These are phyloP conservation scores for Florisuga fusca DNA, from an alignment of 2,797 vertebrate species.

Conservation along the genomic window DNA sequence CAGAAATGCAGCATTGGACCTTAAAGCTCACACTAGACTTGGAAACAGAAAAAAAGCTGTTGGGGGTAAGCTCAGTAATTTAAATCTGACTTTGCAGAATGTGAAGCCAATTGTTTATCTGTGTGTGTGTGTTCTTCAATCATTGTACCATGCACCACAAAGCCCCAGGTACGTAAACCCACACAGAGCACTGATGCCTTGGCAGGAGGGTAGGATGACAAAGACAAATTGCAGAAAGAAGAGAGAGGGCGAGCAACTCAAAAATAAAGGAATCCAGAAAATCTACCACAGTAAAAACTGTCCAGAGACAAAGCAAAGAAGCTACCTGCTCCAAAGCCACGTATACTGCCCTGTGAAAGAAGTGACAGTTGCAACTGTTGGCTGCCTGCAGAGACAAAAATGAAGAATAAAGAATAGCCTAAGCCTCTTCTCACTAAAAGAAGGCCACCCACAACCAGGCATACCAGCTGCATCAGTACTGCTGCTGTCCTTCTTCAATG, in stretches of 20 bases:
- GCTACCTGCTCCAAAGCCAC: background rate
- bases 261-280: background rate
- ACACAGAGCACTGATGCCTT: background rate
- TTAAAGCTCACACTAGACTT: background rate
- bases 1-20: background rate
- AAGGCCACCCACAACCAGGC: background rate
- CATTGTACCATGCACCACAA: accelerated
- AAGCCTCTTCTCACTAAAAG: background rate
- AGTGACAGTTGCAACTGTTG: background rate
- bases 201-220: background rate
- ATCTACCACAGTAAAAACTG: background rate
- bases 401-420: background rate
- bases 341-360: background rate
- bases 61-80: background rate
- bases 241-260: background rate
- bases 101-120: background rate
- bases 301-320: background rate
- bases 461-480: background rate
- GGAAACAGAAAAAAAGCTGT: background rate
- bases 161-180: background rate
- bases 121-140: background rate
- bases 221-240: background rate
- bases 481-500: constrained; percentile 21
- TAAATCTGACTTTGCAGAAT: background rate
- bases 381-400: constrained; percentile 9